Base-by-base conservation (phyloP, 2,888 invertebrate genomes). In the Eupithecia inturbata region DNA sequence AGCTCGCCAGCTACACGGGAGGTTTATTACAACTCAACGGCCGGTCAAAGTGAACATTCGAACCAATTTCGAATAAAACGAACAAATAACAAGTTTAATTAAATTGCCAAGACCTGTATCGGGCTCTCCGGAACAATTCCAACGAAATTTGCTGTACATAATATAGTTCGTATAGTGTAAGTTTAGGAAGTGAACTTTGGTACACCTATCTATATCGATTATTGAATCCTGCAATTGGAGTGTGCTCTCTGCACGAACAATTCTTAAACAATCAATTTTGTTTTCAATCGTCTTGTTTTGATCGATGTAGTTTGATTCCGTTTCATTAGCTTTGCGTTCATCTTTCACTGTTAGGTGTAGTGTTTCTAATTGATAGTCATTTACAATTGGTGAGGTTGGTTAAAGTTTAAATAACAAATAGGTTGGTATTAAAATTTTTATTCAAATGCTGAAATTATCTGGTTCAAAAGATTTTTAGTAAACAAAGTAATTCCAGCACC, bases 71-170 rank as follows among this genome's bases (percentile, higher is more conserved):
- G 88, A 93, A 93, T 93, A 93, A 94, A 93, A 94, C 90, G 89
- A 90, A 91, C 91, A 93, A 93, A 92, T 93, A 93, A 91, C 92
- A 92, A 91, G 90, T 94, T 94, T 94, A 94, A 94, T 94, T 94
- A 94, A 94, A 94, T 93, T 87, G 92, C 88, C 88, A 92, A 91
- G 91, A 91, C 84, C 73, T 88, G 77, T 82, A 83, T 83, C 82
- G 75, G 81, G 81, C 83, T 82, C 81, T 82, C 85, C 83, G 82
- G 84, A 92, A 91, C 91, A 90, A 92, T 92, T 87, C 87, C 88
- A 87, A 88, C 89, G 26, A 57, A 57, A 57, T 53, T 53, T 12
- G 4, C 12, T 57, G 14, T 57, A 57, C 14, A 22, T 57, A 53
- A 53, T 57, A 5, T 57, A 57, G 57, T 57, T 57, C 14, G 0